Evolutionary conservation across 1,140 invertebrate species (phyloP).

Genomic region (Tetragonula clypearis): DNA sequence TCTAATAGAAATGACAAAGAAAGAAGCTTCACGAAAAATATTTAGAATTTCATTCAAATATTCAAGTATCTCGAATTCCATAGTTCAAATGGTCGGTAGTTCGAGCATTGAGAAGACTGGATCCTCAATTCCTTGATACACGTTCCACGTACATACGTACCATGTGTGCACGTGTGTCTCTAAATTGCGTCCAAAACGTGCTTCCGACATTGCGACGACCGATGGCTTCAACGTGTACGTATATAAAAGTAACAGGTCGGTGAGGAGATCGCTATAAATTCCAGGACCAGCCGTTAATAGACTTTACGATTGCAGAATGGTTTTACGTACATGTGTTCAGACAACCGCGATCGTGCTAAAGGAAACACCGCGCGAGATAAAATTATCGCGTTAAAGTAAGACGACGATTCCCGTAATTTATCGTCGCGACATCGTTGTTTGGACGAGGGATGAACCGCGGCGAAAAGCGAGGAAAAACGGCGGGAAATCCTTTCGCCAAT

Average conservation of each 20-base stretch:
- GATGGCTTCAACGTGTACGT: neutral
- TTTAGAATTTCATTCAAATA: too few species aligned
- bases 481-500: slow-evolving; percentile 12
- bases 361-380: neutral
- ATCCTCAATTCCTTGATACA: too few species aligned
- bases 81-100: too few species aligned
- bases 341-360: neutral
- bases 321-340: neutral
- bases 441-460: too few species aligned
- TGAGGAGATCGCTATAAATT: neutral
- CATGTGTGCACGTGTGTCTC: too few species aligned
- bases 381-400: slow-evolving; percentile 25
- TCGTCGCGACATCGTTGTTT: slow-evolving; percentile 15
- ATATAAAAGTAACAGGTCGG: neutral
- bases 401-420: slow-evolving; percentile 30
- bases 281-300: neutral
- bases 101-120: too few species aligned
- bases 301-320: neutral
- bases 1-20: too few species aligned
- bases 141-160: too few species aligned
- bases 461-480: neutral
- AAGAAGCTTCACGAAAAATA: too few species aligned
- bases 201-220: neutral
- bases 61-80: too few species aligned
- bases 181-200: neutral